Conservation (phyloP, 1,140 invertebrate genomes). For the Trissolcus basalis region DNA sequence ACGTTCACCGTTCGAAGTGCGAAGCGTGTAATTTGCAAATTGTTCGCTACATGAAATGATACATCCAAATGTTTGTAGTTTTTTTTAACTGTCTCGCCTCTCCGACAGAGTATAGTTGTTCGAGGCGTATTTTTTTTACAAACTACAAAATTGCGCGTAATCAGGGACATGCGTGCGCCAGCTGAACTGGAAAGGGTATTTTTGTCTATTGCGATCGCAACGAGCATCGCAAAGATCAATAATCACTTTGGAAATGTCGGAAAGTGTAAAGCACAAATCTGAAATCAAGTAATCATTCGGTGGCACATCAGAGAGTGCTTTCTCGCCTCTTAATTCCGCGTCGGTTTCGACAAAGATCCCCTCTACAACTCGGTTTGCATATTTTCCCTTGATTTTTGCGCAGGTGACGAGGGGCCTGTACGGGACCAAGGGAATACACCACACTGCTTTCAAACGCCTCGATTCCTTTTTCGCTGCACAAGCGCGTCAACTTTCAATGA, state of each 20-base stretch:
- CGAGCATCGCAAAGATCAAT: background rate
- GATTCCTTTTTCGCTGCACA: slow-evolving; percentile 51
- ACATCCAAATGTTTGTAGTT: slow-evolving; percentile 27
- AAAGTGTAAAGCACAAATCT: too few species aligned
- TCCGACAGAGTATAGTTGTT: slow-evolving; percentile 24
- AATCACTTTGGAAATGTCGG: background rate
- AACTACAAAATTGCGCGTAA: slow-evolving; percentile 18
- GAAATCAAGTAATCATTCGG: slow-evolving; percentile 29
- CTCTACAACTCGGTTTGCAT: slow-evolving; percentile 61
- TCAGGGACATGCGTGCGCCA: slow-evolving; percentile 5
- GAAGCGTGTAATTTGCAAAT: slow-evolving; percentile 39
- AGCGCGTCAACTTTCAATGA: slow-evolving; percentile 62
- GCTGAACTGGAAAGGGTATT: background rate
- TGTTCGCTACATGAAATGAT: slow-evolving; percentile 31
- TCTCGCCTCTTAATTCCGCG: slow-evolving; percentile 61
- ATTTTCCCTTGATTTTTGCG: slow-evolving; percentile 65
- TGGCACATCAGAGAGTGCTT: slow-evolving; percentile 13
- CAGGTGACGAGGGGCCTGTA: slow-evolving; percentile 51
- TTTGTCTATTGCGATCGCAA: background rate
- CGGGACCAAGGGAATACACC: slow-evolving; percentile 60
- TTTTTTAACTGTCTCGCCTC: slow-evolving; percentile 18
- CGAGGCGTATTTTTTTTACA: slow-evolving; percentile 9
- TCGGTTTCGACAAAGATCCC: slow-evolving; percentile 57
- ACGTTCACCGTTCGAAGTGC: slow-evolving; percentile 28
- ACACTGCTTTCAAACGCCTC: slow-evolving; percentile 52